Base-by-base conservation (phyloP, 2,113 vertebrate genomes). In the Loxodonta africana region DNA sequence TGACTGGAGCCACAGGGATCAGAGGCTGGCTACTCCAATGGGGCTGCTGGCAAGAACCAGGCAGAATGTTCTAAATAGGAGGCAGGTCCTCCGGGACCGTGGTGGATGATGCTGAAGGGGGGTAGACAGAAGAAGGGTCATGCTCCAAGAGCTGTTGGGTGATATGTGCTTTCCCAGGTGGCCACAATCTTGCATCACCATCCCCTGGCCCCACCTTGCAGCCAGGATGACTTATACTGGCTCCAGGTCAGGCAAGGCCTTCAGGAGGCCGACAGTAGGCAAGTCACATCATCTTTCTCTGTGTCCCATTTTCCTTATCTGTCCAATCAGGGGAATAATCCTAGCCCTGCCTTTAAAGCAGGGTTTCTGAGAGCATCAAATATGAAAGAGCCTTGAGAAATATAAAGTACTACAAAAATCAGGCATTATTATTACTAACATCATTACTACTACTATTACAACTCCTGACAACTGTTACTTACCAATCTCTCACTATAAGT, bases 241-340 rank as follows among this genome's bases (percentile, higher is more conserved):
- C 57, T 87, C 81, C 1, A 12, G 30, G 30, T 9, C 62, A 81
- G 44, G 51, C 80, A 1, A 12, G 23, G 15, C 20, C 71, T 37
- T 53, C 63, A 18, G 37, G 44, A 25, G 17, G 2, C 25, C 30
- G 41, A n/a, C 25, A 25, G 17, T 17, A 57, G 46, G 71, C 28
- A 51, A 69, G 26, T 44, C 48, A 65, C 76, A 51, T 90, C 46
- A 21, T 44, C 28, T 67, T 81, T 81, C n/a, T 67, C 63, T 57
- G 44, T 60, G 10, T 67, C 80, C 37, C 30, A 60, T 23, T 92
- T 83, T 88, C 69, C 69, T 91, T 77, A 51, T 78, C 88, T 91
- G n/a, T 83, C 48, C 18, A 51, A 26, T 18, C 25, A 30, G 20
- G 37, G 90, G 30, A 86, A 44, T 57, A 46, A 65, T 67, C 37